These are phyloP conservation scores for Lepidurus couesii DNA, from an alignment of 1,140 invertebrate species.

Conservation along the genomic window DNA sequence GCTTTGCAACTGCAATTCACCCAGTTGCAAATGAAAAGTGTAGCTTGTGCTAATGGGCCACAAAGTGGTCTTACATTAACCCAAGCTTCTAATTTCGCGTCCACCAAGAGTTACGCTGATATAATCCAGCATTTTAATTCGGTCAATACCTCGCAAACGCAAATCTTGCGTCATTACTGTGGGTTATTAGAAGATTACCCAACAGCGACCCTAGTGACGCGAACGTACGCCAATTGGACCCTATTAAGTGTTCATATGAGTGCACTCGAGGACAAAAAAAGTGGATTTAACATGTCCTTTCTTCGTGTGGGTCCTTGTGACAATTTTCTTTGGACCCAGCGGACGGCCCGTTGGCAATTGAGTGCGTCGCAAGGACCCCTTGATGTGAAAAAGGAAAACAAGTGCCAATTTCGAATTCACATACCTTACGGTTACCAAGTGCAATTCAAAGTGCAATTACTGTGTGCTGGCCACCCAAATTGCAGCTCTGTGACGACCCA, in stretches of 20 bases:
- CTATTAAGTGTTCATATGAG: neutral
- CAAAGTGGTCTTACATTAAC: neutral
- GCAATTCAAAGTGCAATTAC: conserved; percentile 19
- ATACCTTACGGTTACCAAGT: neutral
- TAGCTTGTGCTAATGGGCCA: neutral
- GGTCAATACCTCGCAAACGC: neutral
- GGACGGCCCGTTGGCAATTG: neutral
- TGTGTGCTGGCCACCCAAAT: neutral
- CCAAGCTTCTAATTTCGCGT: neutral
- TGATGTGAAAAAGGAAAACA: neutral
- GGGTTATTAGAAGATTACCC: neutral
- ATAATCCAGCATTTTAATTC: neutral
- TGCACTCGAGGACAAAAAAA: neutral
- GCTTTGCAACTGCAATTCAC: neutral
- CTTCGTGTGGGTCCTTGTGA: conserved; percentile 2
- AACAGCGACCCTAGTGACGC: neutral
- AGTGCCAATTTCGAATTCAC: conserved; percentile 11
- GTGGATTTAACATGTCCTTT: conserved; percentile 13
- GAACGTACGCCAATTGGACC: neutral
- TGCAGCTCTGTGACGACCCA: neutral
- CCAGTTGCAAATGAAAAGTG: neutral
- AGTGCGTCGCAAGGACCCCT: neutral
- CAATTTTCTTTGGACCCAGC: neutral
- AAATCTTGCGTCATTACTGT: neutral
- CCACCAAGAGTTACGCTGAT: neutral